Evolutionary conservation across 2,113 vertebrate genomes (phyloP).

Genomic region (Spizaetus ornatus): DNA sequence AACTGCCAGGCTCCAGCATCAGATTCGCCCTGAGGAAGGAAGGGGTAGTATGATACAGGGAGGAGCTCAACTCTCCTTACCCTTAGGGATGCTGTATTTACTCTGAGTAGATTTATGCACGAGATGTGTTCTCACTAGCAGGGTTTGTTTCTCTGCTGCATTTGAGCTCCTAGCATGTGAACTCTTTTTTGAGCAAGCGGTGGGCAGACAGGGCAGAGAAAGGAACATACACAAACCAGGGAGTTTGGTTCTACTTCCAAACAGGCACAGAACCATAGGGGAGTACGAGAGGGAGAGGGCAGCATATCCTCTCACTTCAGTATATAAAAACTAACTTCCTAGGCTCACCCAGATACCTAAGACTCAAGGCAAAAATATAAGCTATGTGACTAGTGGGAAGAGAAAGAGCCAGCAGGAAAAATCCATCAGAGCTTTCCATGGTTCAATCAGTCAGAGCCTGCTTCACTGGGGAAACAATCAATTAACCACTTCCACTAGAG

Average conservation of each 20-base stretch:
- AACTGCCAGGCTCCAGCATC: background rate
- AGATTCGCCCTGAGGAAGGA: background rate
- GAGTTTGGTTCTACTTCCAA: background rate
- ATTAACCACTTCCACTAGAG: constrained; percentile 33
- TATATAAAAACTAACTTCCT: background rate
- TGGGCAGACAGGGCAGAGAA: background rate
- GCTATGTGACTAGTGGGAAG: constrained; percentile 10
- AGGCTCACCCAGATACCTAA: background rate
- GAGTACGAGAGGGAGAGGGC: background rate
- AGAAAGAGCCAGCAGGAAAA: constrained; percentile 48
- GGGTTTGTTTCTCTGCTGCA: background rate
- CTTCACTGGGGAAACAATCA: constrained; percentile 38
- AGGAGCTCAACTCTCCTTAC: background rate
- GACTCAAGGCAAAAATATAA: constrained; percentile 14
- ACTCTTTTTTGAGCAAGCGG: background rate
- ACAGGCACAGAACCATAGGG: background rate
- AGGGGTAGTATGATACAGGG: background rate
- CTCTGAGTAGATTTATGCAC: background rate
- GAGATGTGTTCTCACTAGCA: background rate
- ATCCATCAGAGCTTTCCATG: constrained; percentile 53
- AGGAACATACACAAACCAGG: background rate
- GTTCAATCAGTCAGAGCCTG: constrained; percentile 41
- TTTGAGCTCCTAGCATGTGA: background rate
- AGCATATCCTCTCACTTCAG: background rate
- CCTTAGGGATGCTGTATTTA: background rate